Base-by-base conservation (phyloP, 2,113 vertebrate species). In the Haemorhous mexicanus region DNA sequence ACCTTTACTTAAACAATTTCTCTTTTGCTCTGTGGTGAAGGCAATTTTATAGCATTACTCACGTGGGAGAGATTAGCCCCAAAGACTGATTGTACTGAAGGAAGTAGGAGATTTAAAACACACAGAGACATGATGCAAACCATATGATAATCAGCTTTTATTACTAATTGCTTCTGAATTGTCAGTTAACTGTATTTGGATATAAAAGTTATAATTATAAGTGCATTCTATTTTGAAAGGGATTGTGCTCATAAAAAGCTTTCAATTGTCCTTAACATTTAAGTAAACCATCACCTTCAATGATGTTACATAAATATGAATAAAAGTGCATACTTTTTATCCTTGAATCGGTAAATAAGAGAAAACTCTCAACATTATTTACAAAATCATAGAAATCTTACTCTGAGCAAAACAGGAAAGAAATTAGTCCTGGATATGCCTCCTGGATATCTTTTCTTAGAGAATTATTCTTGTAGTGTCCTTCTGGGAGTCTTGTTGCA, bases 1-100 rank as follows among this genome's bases (percentile, higher is more conserved):
- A 94, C 90, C 96, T 96, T 96, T 87, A 93, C 91, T 97, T 97
- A 96, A 96, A 90, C 93, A 92, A 91, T 96, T 97, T 97, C 82
- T 97, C 63, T 59, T 96, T 96, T 87, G 61, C 92, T 93, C 85
- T 89, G 69, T 66, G 88, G 72, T 43, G 75, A 96, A 97, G 87
- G 78, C 78, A 96, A 50, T 96, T 90, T 96, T 93, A 95, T 81
- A 83, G 73, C 94, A 95, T 94, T 93, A 93, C 79, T 96, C 95
- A 97, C 0, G 5, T 90, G 95, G 96, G 96, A 95, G 72, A 96
- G 79, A 96, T 97, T 96, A 96, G 66, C 33, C 75, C 41, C 50
- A 78, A 96, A 95, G 90, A 67, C 77, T 93, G 69, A 92, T 96
- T 39, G 91, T 84, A 53, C 88, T 72, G 74, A 93, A 95, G 88